phyloP scores from a whole-genome alignment of 2,113 vertebrate genomes.

The Ranitomeya imitator region DNA sequence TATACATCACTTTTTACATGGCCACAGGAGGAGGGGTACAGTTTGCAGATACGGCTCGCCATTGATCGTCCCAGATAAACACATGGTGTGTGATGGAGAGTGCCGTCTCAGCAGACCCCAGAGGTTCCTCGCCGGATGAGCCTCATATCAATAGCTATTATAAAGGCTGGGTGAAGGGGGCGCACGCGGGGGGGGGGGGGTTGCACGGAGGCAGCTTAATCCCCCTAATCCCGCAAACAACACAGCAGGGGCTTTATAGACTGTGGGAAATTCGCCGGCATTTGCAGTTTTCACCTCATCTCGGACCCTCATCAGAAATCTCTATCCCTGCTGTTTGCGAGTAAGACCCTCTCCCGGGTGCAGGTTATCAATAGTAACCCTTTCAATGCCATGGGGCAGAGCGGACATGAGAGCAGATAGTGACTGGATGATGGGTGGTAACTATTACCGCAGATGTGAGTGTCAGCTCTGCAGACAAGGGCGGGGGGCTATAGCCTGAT shows the following conservation, averaged over 20 bases:
- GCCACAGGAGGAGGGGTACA: not conserved
- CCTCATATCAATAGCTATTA: conserved; percentile 78
- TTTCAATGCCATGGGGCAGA: not conserved
- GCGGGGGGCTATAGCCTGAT: too few relatives aligned
- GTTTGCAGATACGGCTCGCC: not conserved
- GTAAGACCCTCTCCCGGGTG: not conserved
- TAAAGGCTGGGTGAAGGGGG: conserved; percentile 70
- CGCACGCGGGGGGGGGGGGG: conserved; percentile 66
- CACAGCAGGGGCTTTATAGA: conserved; percentile 64
- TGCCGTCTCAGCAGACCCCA: conserved; percentile 73
- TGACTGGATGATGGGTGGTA: not conserved
- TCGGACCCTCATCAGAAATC: conserved; percentile 47
- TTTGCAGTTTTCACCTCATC: conserved; percentile 53
- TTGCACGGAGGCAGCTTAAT: conserved; percentile 70
- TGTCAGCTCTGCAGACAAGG: not conserved
- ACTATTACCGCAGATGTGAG: not conserved
- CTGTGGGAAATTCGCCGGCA: conserved; percentile 77
- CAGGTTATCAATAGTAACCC: not conserved
- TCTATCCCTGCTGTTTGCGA: not conserved
- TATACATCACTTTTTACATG: not conserved
- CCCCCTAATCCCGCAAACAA: conserved; percentile 75
- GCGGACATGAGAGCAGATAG: not conserved
- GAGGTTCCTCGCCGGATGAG: conserved; percentile 74
- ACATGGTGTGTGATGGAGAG: conserved; percentile 62
- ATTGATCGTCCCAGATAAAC: conserved; percentile 17